Percentiles rank a stretch among this genome's conserved stretches.
Conservation (phyloP, 1,140 invertebrate species). For the Tyrophagus putrescentiae region DNA sequence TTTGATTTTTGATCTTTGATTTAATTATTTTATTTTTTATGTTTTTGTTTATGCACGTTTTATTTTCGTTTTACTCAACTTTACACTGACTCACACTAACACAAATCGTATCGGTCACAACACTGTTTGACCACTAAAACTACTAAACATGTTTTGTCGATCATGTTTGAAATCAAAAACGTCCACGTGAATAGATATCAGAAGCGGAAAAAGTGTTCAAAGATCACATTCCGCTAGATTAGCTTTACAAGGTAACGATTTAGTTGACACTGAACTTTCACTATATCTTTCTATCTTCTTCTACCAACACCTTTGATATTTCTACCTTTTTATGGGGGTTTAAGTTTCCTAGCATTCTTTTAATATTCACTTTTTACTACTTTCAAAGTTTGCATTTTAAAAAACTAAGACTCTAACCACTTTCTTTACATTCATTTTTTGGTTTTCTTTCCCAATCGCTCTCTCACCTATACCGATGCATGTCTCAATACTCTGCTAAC, state of each 20-base stretch:
- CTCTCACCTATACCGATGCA: background rate
- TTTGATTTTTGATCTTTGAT: slow-evolving; percentile 11
- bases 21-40: slow-evolving; percentile 4
- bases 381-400: background rate
- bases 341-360: background rate
- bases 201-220: slow-evolving; percentile 24
- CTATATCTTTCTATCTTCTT: slow-evolving; percentile 15
- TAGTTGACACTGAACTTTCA: background rate
- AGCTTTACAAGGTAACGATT: slow-evolving; percentile 28
- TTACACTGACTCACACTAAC: background rate
- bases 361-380: background rate
- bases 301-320: background rate
- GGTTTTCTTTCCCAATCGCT: background rate
- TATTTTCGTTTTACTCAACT: background rate
- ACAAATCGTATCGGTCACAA: background rate
- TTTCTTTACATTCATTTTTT: background rate
- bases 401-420: background rate
- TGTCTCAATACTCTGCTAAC: background rate
- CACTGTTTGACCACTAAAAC: background rate
- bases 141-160: slow-evolving; percentile 10
- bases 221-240: slow-evolving; percentile 28
- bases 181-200: slow-evolving; percentile 18
- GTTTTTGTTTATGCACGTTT: background rate
- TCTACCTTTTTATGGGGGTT: background rate
- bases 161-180: slow-evolving; percentile 8